A percentile compares a stretch with the other conserved stretches of the same genome.
phyloP scores from a whole-genome alignment of 2,113 vertebrate genomes.

The Danionella cerebrum region DNA sequence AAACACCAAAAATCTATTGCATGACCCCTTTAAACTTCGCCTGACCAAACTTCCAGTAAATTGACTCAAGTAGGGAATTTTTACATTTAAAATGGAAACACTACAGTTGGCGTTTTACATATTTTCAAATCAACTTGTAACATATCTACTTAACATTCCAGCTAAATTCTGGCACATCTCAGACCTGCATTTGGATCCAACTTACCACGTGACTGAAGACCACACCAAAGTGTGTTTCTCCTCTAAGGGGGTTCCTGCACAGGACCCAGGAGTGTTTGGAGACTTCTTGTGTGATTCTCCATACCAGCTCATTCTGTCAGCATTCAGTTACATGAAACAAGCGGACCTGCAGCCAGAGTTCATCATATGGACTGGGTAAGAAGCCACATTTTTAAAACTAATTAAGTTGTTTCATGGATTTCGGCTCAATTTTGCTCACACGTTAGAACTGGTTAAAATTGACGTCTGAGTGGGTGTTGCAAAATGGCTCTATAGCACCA shows the following conservation, averaged over 20 bases:
- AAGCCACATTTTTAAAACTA: too few relatives aligned
- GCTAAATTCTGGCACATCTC: conserved; percentile 93
- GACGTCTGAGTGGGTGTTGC: too few relatives aligned
- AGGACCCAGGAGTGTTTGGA: conserved; percentile 77
- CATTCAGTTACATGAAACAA: conserved; percentile 76
- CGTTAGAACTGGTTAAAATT: too few relatives aligned
- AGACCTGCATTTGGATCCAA: conserved; percentile 91
- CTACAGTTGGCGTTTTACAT: background rate
- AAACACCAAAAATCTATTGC: too few relatives aligned
- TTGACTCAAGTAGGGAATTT: too few relatives aligned
- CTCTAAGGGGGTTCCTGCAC: conserved; percentile 79
- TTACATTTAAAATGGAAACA: too few relatives aligned
- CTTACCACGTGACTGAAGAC: conserved; percentile 78
- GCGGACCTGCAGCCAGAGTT: conserved; percentile 72
- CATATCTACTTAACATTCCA: conserved; percentile 49
- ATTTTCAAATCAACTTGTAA: background rate
- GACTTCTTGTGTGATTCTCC: conserved; percentile 91
- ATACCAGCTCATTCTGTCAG: conserved; percentile 85
- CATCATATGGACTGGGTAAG: conserved; percentile 97
- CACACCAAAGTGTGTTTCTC: conserved; percentile 85
- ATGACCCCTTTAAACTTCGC: too few relatives aligned
- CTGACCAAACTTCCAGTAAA: too few relatives aligned
- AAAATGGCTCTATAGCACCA: too few relatives aligned
- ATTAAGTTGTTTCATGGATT: too few relatives aligned
- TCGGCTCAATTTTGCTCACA: too few relatives aligned